Evolutionary conservation across 2,797 vertebrate genomes (phyloP).

Genomic region (Pseudomugil gertrudae): DNA sequence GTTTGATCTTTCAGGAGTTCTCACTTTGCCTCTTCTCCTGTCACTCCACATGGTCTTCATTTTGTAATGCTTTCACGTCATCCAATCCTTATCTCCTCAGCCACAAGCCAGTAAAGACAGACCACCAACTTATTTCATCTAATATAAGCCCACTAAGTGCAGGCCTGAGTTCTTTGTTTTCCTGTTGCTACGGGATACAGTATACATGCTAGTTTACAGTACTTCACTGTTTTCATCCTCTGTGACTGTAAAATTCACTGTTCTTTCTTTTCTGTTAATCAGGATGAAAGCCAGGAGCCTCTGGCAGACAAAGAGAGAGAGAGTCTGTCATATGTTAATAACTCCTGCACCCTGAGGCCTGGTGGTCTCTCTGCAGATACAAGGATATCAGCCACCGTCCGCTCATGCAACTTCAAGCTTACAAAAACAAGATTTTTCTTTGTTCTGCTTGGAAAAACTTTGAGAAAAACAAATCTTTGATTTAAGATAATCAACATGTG

Average conservation of each 20-base stretch:
- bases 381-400: constrained; percentile 48
- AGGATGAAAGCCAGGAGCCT: constrained; percentile 20
- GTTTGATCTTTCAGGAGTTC: constrained; percentile 41
- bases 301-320: constrained; percentile 37
- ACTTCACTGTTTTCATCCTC: constrained; percentile 51
- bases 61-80: constrained; percentile 54
- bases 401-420: constrained; percentile 20
- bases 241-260: constrained; percentile 49
- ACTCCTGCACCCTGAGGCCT: constrained; percentile 31
- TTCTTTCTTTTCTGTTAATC: constrained; percentile 48
- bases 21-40: constrained; percentile 44
- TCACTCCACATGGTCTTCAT: constrained; percentile 59
- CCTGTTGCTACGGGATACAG: constrained; percentile 41
- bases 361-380: constrained; percentile 6
- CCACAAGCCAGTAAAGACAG: constrained; percentile 42
- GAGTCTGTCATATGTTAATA: constrained; percentile 47
- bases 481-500: constrained; percentile 10
- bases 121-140: constrained; percentile 58
- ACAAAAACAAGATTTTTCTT: constrained; percentile 1
- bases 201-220: constrained; percentile 47
- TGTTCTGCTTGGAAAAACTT: neutral
- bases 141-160: constrained; percentile 13
- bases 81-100: constrained; percentile 61
- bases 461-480: constrained; percentile 9
- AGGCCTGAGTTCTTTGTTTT: constrained; percentile 37